Conservation (phyloP, 2,797 vertebrate genomes). For the Periophthalmus magnuspinnatus region DNA sequence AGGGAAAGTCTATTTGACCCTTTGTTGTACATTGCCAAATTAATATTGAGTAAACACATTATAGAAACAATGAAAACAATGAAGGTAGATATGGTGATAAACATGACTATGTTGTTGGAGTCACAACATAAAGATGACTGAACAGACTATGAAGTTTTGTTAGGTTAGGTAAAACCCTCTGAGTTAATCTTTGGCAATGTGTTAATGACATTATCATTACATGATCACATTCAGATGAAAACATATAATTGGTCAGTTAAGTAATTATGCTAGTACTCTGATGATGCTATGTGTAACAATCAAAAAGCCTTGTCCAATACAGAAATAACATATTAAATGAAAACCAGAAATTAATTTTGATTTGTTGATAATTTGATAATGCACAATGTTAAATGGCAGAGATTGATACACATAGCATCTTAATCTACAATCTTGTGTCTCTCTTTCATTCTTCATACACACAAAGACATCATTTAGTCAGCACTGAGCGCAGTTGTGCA, state of each 20-base stretch:
- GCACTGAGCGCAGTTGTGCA: constrained; percentile 46
- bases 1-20: constrained; percentile 17
- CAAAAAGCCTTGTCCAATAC: neutral
- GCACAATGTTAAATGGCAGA: constrained; percentile 3
- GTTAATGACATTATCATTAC: constrained; percentile 37
- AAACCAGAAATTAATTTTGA: neutral
- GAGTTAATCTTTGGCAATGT: constrained; percentile 67
- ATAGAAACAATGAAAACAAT: constrained; percentile 29
- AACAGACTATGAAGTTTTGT: constrained; percentile 22
- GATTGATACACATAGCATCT: constrained; percentile 44
- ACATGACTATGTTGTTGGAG: constrained; percentile 18
- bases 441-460: constrained; percentile 25
- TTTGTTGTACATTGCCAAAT: constrained; percentile 15
- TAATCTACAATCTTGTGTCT: constrained; percentile 58
- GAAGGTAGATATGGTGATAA: constrained; percentile 51
- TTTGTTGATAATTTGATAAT: neutral
- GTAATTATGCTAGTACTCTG: constrained; percentile 39
- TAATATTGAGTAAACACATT: constrained; percentile 11
- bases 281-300: constrained; percentile 47
- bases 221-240: constrained; percentile 37
- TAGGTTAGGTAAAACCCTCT: constrained; percentile 18
- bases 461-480: constrained; percentile 47
- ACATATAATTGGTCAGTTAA: constrained; percentile 48
- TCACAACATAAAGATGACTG: constrained; percentile 15
- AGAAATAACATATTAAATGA: neutral